Evolutionary conservation across 2,797 vertebrate genomes (phyloP).

Genomic region (Echiichthys vipera): DNA sequence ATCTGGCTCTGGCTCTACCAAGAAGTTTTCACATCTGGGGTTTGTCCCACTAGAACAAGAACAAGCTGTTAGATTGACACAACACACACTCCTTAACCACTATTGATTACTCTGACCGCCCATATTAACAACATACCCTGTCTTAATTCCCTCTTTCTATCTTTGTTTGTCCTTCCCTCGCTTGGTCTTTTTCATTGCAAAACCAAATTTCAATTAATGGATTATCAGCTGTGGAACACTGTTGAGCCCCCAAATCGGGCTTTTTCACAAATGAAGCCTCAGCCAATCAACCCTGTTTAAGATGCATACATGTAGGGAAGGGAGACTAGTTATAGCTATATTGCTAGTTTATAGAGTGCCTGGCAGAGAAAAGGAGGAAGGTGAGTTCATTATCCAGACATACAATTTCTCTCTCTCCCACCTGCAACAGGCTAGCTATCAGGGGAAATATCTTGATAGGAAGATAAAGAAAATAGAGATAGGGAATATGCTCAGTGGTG

Average conservation of each 20-base stretch:
- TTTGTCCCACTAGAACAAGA: conserved; percentile 67
- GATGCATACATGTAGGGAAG: neutral
- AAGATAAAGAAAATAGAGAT: conserved; percentile 75
- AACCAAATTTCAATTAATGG: conserved; percentile 69
- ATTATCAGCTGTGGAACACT: conserved; percentile 60
- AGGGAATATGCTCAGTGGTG: conserved; percentile 73
- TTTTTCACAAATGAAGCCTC: conserved; percentile 26
- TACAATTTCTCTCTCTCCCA: conserved; percentile 60
- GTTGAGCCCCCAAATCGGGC: conserved; percentile 23
- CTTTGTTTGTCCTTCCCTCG: conserved; percentile 36
- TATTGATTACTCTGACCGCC: conserved; percentile 74
- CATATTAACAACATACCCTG: conserved; percentile 46
- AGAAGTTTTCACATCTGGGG: conserved; percentile 56
- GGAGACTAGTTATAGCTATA: conserved; percentile 34
- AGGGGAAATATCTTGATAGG: conserved; percentile 78
- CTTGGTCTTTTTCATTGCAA: conserved; percentile 36
- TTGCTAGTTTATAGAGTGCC: conserved; percentile 41
- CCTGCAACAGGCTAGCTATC: conserved; percentile 71
- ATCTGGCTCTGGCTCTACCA: conserved; percentile 60
- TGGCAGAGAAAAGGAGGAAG: conserved; percentile 50
- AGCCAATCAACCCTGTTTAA: conserved; percentile 13
- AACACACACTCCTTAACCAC: conserved; percentile 69
- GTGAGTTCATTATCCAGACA: conserved; percentile 74
- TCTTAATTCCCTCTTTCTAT: conserved; percentile 58
- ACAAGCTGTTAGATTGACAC: conserved; percentile 79